These are phyloP conservation scores for Bettongia penicillata DNA, from an alignment of 2,113 vertebrate species.

Conservation along the genomic window DNA sequence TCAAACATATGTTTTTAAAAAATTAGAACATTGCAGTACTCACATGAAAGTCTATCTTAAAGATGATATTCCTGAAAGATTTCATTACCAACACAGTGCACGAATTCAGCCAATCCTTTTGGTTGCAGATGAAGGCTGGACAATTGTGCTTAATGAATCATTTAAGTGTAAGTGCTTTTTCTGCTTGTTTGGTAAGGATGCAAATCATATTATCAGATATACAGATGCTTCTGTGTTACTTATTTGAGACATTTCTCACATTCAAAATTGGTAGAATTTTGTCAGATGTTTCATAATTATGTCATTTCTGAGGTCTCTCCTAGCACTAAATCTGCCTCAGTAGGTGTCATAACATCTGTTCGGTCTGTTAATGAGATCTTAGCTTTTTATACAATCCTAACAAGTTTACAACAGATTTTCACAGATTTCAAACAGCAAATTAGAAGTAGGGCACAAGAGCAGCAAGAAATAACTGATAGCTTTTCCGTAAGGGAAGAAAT, in stretches of 20 bases:
- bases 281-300: not conserved
- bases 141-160: conserved; percentile 87
- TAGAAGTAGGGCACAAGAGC: not conserved
- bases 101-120: conserved; percentile 93
- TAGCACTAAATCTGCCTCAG: not conserved
- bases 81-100: conserved; percentile 90
- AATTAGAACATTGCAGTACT: conserved; percentile 85
- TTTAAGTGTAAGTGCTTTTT: conserved; percentile 85
- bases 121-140: conserved; percentile 97
- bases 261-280: not conserved
- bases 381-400: not conserved
- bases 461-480: not conserved
- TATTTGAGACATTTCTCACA: not conserved
- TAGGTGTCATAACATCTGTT: not conserved
- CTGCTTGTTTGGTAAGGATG: not conserved
- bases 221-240: not conserved
- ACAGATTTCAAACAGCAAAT: not conserved
- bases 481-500: not conserved
- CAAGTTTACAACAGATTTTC: not conserved
- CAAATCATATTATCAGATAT: not conserved
- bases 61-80: conserved; percentile 89
- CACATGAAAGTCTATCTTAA: conserved; percentile 93
- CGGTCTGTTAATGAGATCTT: not conserved
- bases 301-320: not conserved
- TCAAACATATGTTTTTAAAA: conserved; percentile 79